These are phyloP conservation scores for Dasysyrphus tricinctus DNA, from an alignment of 2,888 invertebrate species.

Conservation along the genomic window DNA sequence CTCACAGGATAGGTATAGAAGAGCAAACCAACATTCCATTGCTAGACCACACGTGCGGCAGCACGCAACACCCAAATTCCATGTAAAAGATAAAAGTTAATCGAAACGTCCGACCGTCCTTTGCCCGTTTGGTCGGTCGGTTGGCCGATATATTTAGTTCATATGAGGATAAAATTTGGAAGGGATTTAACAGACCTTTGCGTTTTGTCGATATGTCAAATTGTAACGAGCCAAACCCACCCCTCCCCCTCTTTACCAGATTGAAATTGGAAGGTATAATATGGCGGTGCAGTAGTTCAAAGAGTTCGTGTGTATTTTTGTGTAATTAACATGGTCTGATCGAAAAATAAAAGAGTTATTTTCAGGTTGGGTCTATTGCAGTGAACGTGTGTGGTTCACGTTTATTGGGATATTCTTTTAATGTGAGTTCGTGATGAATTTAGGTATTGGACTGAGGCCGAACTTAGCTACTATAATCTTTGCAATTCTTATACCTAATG, in stretches of 20 bases:
- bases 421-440: constrained; percentile 27
- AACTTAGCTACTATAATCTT: constrained; percentile 44
- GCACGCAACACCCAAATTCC: constrained; percentile 63
- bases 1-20: not conserved
- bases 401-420: constrained; percentile 25
- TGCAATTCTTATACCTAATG: not conserved
- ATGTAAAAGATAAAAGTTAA: constrained; percentile 71
- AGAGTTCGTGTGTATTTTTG: constrained; percentile 64
- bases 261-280: not conserved
- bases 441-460: constrained; percentile 19
- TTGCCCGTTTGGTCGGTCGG: not conserved
- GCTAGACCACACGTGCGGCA: constrained; percentile 66
- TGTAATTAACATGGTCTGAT: constrained; percentile 70
- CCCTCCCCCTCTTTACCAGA: not conserved
- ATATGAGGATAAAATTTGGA: not conserved
- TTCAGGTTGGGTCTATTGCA: constrained; percentile 20
- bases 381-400: not conserved
- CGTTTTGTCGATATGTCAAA: constrained; percentile 54
- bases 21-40: constrained; percentile 48
- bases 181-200: constrained; percentile 38
- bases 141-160: not conserved
- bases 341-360: constrained; percentile 64
- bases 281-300: constrained; percentile 43
- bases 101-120: constrained; percentile 45
- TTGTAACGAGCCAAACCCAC: constrained; percentile 29